Base-by-base conservation (phyloP, 2,113 vertebrate species). In the Verasper variegatus region DNA sequence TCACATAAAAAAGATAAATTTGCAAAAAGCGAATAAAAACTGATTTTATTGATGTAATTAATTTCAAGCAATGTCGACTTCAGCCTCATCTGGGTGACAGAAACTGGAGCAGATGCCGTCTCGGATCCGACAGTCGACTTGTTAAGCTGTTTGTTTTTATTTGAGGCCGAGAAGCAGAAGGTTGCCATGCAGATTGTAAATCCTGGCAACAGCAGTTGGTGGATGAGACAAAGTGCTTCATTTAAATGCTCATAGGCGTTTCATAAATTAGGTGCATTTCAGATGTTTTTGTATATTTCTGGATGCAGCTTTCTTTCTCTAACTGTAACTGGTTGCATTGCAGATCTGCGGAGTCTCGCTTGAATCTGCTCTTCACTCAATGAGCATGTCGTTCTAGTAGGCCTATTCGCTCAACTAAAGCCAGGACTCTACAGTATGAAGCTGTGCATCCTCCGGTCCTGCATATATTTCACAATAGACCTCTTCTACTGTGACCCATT, bases 111-210 rank as follows among this genome's bases (percentile, higher is more conserved):
- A 57, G 73, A 66, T 52, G 63, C 20, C 47, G 74, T 62, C 35
- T 57, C 62, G 0, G 47, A 73, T 77, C 14, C 68, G 73, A 71
- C 73, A 47, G 42, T 35, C 27, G 3, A 66, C 35, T 59, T 70
- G 23, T 42, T 49, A 14, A 27, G 14, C 42, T 64, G 52, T 70
- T 74, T 62, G 21, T 57, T 69, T 51, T 69, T 45, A 54, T 70
- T 13, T 42, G 51, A 27, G 47, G 37, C 51, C 23, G 26, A 52
- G 57, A 27, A 74, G 64, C 64, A 63, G 51, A 10, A 24, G 47
- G 49, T 57, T 74, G 26, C 4, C 45, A 6, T 14, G 5, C 15
- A 14, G 21, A 59, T 8, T 74, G 9, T 23, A 14, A 58, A 69
- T 27, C 45, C 2, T 24, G 20, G 15, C 9, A 52, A n/a, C 3